These are phyloP conservation scores for Exephanes ischioxanthus DNA, from an alignment of 2,888 invertebrate genomes.

Conservation along the genomic window DNA sequence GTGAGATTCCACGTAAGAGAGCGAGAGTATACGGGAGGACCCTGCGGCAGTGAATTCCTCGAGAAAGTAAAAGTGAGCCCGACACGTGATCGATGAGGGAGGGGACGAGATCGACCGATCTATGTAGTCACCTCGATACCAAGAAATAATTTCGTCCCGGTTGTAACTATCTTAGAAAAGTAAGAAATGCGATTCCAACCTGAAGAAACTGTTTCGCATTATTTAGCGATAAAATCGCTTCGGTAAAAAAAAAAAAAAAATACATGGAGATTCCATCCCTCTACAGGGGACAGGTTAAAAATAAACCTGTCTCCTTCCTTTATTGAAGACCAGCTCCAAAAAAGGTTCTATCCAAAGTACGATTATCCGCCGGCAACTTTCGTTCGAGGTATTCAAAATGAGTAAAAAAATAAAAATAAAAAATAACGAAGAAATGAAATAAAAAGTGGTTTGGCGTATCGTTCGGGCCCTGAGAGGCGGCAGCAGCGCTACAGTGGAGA, in stretches of 20 bases:
- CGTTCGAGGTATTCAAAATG: slow-evolving; percentile 26
- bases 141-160: slow-evolving; percentile 32
- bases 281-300: background rate
- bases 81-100: slow-evolving; percentile 34
- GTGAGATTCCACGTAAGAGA: slow-evolving; percentile 45
- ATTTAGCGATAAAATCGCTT: too few relatives aligned
- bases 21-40: slow-evolving; percentile 57
- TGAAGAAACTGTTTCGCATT: background rate
- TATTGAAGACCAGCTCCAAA: background rate
- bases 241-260: background rate
- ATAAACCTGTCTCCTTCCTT: slow-evolving; percentile 7
- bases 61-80: slow-evolving; percentile 82
- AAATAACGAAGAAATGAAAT: background rate
- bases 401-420: too few relatives aligned
- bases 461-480: background rate
- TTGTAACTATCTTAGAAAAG: background rate
- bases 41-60: slow-evolving; percentile 76
- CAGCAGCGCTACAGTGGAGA: background rate
- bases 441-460: slow-evolving; percentile 21
- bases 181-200: background rate
- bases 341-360: background rate
- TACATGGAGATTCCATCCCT: background rate
- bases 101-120: slow-evolving; percentile 41
- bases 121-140: slow-evolving; percentile 21
- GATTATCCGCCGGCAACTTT: slow-evolving; percentile 10